Evolutionary conservation across 2,113 vertebrate genomes (phyloP).

Genomic region (Manacus vitellinus): DNA sequence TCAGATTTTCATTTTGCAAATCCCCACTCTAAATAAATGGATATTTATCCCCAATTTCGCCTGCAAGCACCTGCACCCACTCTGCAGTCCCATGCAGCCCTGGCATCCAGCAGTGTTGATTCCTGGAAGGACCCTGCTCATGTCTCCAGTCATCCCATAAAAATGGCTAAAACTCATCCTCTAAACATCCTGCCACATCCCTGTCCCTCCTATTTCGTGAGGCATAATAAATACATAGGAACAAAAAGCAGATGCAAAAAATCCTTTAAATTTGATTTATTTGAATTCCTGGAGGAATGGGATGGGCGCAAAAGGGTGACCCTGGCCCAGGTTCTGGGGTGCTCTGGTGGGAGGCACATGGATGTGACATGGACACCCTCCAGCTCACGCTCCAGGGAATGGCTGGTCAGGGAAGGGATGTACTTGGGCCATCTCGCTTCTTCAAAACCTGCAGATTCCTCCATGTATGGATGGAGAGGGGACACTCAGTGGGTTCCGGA

Average conservation of each 20-base stretch:
- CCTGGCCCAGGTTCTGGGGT: background rate
- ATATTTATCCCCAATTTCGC: background rate
- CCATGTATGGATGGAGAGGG: background rate
- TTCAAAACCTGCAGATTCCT: background rate
- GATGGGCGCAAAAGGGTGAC: background rate
- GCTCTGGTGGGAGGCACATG: background rate
- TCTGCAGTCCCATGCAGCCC: background rate
- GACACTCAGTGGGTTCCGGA: accelerated
- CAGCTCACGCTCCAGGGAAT: background rate
- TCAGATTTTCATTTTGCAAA: background rate
- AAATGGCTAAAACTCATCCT: background rate
- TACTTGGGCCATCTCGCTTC: background rate
- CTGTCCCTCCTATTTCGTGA: background rate
- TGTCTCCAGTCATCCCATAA: accelerated
- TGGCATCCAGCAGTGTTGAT: accelerated
- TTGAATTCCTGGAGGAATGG: background rate
- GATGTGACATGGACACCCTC: background rate
- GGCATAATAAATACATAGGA: background rate
- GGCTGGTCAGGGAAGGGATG: background rate
- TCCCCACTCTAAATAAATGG: background rate
- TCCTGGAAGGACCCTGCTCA: background rate
- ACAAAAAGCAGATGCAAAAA: background rate
- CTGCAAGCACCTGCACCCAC: background rate
- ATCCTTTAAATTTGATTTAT: background rate
- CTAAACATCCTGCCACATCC: background rate